Percentiles rank a stretch among this genome's conserved stretches.
Evolutionary conservation across 2,113 vertebrate genomes (phyloP).

Genomic region (Mus musculus): GRCm39 chr11:77126501-77127000

Average conservation of each 20-base stretch:
- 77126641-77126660: slow-evolving; percentile 39
- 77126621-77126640: neutral
- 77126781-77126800: slow-evolving; percentile 47
- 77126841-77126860: neutral
- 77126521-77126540: neutral
- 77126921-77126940: neutral
- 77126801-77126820: neutral
- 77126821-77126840: neutral
- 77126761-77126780: slow-evolving; percentile 53
- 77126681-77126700: slow-evolving; percentile 50
- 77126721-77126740: slow-evolving; percentile 29
- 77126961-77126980: neutral
- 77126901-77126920: neutral
- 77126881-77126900: neutral
- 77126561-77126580: neutral
- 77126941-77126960: neutral
- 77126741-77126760: slow-evolving; percentile 4
- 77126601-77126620: neutral
- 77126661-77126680: slow-evolving; percentile 32
- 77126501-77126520: neutral
- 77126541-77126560: neutral
- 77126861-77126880: neutral
- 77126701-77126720: slow-evolving; percentile 36
- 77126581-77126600: neutral
- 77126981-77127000: neutral